Evolutionary conservation across 2,888 invertebrate genomes (phyloP), one percentile per base, ranked within the genome.

Genomic region (Cynaeus angustus): DNA sequence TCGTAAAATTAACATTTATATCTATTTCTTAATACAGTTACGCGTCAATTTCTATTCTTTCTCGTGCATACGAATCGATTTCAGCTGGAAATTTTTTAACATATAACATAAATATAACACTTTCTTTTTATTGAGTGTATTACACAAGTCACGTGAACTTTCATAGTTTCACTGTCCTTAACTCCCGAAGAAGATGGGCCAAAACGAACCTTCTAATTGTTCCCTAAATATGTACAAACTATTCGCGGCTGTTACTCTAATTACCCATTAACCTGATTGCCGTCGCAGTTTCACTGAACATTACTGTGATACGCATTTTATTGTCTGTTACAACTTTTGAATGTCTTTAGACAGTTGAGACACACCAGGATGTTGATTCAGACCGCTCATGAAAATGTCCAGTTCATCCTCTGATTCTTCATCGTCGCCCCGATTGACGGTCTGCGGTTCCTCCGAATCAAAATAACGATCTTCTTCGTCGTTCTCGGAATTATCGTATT

Each of bases 381-480:
- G 77, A 75, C 89, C 85, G 94, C 94, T 74, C 48, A 50, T 50
- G 48, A 50, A 50, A 94, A 85, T 66, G 93, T 91, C 84, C 75
- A 94, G 85, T 66, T 94, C 91, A 84, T 94, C 94, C 78, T 89
- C 89, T 10, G 83, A 83, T 72, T 81, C 80, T 28, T 78, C 79
- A 13, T 72, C 64, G 33, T 33, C 33, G 7, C n/a, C 33, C 33
- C 7, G 9, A 1, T 33, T 33, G 33, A 80, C 75, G 43, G 86
- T 86, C 73, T 91, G 90, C 73, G 92, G 91, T 21, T 90, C 89
- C 83, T 95, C 95, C 2, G 92, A 91, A 83, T 96, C 95, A 86
- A 97, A 97, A 83, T 97, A 97, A 80, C 91, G 92, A 77, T 97
- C 97, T 84, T 97, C 95, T 74, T 91, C 93, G 85, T 97, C 97